Base-by-base conservation (phyloP, 1,140 invertebrate species). In the Eupristina koningsbergeri region DNA sequence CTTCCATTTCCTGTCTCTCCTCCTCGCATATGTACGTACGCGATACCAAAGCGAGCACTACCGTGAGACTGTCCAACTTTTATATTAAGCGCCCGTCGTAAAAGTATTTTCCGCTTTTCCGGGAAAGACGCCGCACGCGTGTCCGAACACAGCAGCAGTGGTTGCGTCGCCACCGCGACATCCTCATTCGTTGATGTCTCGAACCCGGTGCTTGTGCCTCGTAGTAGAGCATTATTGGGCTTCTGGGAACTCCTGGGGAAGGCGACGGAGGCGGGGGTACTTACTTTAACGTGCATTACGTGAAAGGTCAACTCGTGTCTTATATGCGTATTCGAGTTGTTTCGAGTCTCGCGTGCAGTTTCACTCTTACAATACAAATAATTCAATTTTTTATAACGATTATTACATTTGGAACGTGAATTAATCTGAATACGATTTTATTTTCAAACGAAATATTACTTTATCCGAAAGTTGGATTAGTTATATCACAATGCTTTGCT, bases 41-140 rank as follows among this genome's bases (percentile, higher is more conserved):
- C 17, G 39, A 6, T 13, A 31, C 22, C 7, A 9, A 36, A 11
- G 13, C 11, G 76, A n/a, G n/a, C n/a, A n/a, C n/a, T n/a, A n/a
- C n/a, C n/a, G n/a, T 17, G 29, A 67, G 34, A 36, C 26, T 17
- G 61, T 39, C 76, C 29, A 69, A 80, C 78, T 80, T 80, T 80
- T 53, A 80, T 80, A 80, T 69, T 41, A 45, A 58, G 47, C 64
- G 79, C 39, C 47, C 64, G 64, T 80, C 79, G 67, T 80, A 73
- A 73, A 80, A 58, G 79, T 80, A 80, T 80, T 80, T 80, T 73
- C 67, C 79, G n/a, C 64, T 39, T 58, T 36, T 50, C 22, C 34
- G 19, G 45, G 41, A 34, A 69, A 31, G 1, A 71, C 22, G 45
- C 73, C 5, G 22, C 29, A 36, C 77, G 36, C 61, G 26, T 79